phyloP scores from a whole-genome alignment of 2,797 vertebrate genomes.

The Hydrocynus forskahlii region DNA sequence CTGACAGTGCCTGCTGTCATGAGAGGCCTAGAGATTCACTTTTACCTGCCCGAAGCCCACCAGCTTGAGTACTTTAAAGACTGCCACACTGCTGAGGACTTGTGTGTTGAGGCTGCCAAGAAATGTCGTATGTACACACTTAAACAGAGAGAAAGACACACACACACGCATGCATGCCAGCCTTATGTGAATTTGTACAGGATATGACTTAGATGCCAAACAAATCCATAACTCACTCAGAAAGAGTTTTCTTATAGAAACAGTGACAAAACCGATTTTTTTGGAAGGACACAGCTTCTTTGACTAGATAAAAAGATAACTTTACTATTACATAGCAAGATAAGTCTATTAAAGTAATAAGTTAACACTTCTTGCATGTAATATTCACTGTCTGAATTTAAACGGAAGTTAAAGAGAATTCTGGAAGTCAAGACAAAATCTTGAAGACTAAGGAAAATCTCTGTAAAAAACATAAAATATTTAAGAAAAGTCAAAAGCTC shows the following conservation, averaged over 20 bases:
- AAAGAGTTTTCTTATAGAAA: not conserved
- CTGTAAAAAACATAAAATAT: no score
- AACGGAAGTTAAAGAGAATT: no score
- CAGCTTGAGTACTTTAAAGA: slow-evolving; percentile 80
- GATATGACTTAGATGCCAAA: not conserved
- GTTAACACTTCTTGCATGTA: no score
- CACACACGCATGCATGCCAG: not conserved
- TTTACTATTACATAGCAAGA: no score
- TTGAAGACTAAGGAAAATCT: no score
- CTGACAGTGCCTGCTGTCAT: slow-evolving; percentile 70
- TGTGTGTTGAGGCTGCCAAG: slow-evolving; percentile 89
- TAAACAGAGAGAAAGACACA: not conserved
- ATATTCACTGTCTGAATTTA: no score
- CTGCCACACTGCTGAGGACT: slow-evolving; percentile 84
- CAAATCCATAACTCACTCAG: not conserved
- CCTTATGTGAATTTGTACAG: not conserved
- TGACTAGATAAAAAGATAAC: no score
- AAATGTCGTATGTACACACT: slow-evolving; percentile 82
- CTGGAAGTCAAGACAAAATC: no score
- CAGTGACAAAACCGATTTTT: not conserved
- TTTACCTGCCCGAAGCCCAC: slow-evolving; percentile 81
- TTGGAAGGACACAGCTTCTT: no score
- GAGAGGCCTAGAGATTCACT: slow-evolving; percentile 86
- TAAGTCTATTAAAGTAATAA: no score
- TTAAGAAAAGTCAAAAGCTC: no score